Conservation (phyloP, 2,888 invertebrate species). For the Parascotia fuliginaria region DNA sequence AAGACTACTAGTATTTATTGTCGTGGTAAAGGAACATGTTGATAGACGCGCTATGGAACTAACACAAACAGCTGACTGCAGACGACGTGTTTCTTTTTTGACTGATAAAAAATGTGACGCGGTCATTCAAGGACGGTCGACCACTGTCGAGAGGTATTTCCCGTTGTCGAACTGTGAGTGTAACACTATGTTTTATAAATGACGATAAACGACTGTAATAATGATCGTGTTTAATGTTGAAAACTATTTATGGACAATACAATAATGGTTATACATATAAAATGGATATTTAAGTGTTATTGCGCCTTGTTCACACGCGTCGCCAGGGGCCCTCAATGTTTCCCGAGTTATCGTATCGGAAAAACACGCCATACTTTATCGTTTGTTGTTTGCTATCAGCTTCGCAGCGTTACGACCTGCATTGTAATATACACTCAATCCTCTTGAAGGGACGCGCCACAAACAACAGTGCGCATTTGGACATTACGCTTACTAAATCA, state of each 20-base stretch:
- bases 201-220: slow-evolving; percentile 48
- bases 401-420: slow-evolving; percentile 49
- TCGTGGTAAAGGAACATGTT: slow-evolving; percentile 63
- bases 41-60: slow-evolving; percentile 77
- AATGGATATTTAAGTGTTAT: slow-evolving; percentile 32
- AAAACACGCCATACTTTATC: slow-evolving; percentile 79
- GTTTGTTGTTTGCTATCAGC: slow-evolving; percentile 75
- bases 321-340: slow-evolving; percentile 59
- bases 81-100: slow-evolving; percentile 76
- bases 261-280: slow-evolving; percentile 1
- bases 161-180: slow-evolving; percentile 69
- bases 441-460: slow-evolving; percentile 28
- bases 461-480: slow-evolving; percentile 10
- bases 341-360: slow-evolving; percentile 74
- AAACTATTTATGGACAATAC: slow-evolving; percentile 26
- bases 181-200: slow-evolving; percentile 44
- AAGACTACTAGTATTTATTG: slow-evolving; percentile 34
- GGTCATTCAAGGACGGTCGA: slow-evolving; percentile 81
- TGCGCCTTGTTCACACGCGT: slow-evolving; percentile 28
- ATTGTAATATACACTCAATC: slow-evolving; percentile 41
- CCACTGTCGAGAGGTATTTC: slow-evolving; percentile 74
- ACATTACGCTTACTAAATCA: slow-evolving; percentile 9
- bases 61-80: slow-evolving; percentile 83
- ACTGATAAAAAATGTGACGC: slow-evolving; percentile 80
- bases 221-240: slow-evolving; percentile 38